A percentile compares a stretch with the other conserved stretches of the same genome.
phyloP scores from a whole-genome alignment of 1,140 invertebrate species.

The Fopius arisanus region DNA sequence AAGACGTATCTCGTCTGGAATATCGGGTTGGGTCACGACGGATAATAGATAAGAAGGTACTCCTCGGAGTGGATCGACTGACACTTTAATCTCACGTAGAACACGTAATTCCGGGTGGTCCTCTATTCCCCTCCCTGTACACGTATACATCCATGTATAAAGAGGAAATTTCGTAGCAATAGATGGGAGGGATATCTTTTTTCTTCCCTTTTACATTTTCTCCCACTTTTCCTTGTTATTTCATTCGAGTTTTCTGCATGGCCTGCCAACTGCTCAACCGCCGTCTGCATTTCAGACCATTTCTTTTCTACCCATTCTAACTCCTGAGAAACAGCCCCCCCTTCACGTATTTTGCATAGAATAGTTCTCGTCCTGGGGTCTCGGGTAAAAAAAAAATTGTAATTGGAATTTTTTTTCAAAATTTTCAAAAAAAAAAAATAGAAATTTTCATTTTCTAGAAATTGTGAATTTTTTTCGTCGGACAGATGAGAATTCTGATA shows the following conservation, averaged over 20 bases:
- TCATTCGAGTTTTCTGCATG: slow-evolving; percentile 25
- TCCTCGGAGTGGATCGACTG: slow-evolving; percentile 28
- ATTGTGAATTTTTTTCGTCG: too few species aligned
- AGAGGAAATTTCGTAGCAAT: slow-evolving; percentile 9
- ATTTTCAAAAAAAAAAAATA: too few species aligned
- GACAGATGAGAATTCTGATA: too few species aligned
- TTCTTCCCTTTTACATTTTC: slow-evolving; percentile 8
- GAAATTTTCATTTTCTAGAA: too few species aligned
- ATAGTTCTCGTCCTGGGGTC: background rate
- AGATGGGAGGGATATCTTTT: slow-evolving; percentile 25
- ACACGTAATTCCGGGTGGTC: slow-evolving; percentile 25
- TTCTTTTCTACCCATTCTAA: slow-evolving; percentile 9
- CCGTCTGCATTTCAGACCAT: slow-evolving; percentile 1
- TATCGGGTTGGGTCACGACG: slow-evolving; percentile 24
- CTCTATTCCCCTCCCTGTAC: background rate
- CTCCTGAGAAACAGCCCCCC: slow-evolving; percentile 4
- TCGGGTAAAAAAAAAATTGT: background rate
- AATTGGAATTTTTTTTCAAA: background rate
- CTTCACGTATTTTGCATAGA: slow-evolving; percentile 21
- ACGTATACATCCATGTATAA: slow-evolving; percentile 8
- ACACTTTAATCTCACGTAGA: slow-evolving; percentile 44
- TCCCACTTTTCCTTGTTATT: slow-evolving; percentile 20
- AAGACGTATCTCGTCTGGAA: slow-evolving; percentile 31
- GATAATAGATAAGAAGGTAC: slow-evolving; percentile 43
- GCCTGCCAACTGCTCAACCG: slow-evolving; percentile 10